Evolutionary conservation across 1,140 invertebrate species (phyloP).

Genomic region (Bombus vancouverensis): DNA sequence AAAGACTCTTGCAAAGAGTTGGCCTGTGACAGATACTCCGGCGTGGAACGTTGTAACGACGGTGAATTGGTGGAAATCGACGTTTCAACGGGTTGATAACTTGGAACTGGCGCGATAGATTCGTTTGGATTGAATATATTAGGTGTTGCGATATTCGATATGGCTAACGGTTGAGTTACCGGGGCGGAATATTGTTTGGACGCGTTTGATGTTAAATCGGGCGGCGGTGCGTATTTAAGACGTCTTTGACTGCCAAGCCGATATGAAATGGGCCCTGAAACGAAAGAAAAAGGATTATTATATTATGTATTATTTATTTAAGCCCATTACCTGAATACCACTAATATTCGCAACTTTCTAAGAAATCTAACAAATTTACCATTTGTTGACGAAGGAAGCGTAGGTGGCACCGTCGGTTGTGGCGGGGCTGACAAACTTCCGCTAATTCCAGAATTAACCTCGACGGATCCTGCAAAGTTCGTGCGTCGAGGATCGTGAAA

Average conservation of each 20-base stretch:
- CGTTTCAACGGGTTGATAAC: not conserved
- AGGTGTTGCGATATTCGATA: conserved; percentile 27
- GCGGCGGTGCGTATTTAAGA: conserved; percentile 78
- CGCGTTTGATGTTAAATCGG: conserved; percentile 72
- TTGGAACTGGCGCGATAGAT: conserved; percentile 26
- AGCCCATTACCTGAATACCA: too few species aligned
- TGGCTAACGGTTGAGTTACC: conserved; percentile 32
- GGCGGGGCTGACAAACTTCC: conserved; percentile 10
- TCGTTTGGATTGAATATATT: conserved; percentile 68
- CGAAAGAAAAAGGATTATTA: not conserved
- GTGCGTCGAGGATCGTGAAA: conserved; percentile 44
- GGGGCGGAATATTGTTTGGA: conserved; percentile 38
- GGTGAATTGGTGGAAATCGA: conserved; percentile 54
- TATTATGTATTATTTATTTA: too few species aligned
- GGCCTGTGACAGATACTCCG: conserved; percentile 45
- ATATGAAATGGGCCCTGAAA: conserved; percentile 72
- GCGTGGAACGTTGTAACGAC: conserved; percentile 52
- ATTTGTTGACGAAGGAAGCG: conserved; percentile 47
- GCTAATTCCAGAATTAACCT: conserved; percentile 18
- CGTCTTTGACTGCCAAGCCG: conserved; percentile 79
- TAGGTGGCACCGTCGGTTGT: conserved; percentile 32
- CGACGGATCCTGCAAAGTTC: conserved; percentile 43
- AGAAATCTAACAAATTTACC: conserved; percentile 40
- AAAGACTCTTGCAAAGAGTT: conserved; percentile 68
- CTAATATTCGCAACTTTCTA: not conserved